Conservation (phyloP, 1,140 invertebrate genomes). For the Trichoplusia ni region DNA sequence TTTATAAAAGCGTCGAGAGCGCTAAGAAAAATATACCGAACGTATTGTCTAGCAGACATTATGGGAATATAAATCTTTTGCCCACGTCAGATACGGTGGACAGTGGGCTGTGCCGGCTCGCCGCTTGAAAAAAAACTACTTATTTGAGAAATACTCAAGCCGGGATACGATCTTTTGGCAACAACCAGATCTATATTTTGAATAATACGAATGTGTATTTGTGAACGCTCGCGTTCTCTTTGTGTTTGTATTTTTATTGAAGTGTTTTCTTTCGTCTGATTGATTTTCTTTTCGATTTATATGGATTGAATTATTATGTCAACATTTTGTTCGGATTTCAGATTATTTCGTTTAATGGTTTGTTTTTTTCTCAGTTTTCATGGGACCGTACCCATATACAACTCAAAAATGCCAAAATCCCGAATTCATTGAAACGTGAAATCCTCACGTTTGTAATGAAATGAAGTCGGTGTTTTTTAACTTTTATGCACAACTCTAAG, state of each 20-base stretch:
- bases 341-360: neutral
- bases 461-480: too few relatives aligned
- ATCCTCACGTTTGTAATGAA: too few relatives aligned
- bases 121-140: constrained; percentile 22
- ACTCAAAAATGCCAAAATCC: too few relatives aligned
- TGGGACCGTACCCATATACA: too few relatives aligned
- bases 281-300: neutral
- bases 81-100: constrained; percentile 32
- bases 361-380: neutral
- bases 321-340: neutral
- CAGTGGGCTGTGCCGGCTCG: constrained; percentile 11
- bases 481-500: too few relatives aligned
- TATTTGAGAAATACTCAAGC: constrained; percentile 19
- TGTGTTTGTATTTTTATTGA: constrained; percentile 3
- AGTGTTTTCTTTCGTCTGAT: neutral
- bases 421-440: too few relatives aligned
- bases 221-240: neutral
- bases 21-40: constrained; percentile 34
- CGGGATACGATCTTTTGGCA: constrained; percentile 6
- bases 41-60: constrained; percentile 41
- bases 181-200: constrained; percentile 16
- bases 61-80: constrained; percentile 40
- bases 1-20: constrained; percentile 29
- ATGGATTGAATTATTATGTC: neutral
- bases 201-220: constrained; percentile 17